Percentiles rank a stretch among this genome's conserved stretches.
Conservation (phyloP, 2,797 vertebrate species). For the Peromyscus eremicus region DNA sequence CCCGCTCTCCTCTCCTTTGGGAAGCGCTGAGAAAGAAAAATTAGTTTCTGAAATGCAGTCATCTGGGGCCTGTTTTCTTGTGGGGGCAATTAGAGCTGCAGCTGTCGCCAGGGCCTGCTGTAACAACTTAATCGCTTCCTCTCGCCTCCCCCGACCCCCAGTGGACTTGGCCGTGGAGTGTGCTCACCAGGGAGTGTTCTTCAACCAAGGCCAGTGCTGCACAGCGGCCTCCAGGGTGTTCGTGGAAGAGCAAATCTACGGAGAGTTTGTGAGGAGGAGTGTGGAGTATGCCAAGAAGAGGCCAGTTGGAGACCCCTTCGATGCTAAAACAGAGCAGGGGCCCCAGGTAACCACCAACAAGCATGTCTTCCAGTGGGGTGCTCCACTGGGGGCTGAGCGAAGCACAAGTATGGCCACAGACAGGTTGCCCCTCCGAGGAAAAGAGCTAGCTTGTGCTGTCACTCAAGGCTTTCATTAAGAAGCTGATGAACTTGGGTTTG, state of each 20-base stretch:
- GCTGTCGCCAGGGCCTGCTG: constrained; percentile 34
- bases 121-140: constrained; percentile 68
- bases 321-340: constrained; percentile 94
- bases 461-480: not conserved
- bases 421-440: not conserved
- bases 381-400: not conserved
- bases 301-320: constrained; percentile 94
- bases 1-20: not conserved
- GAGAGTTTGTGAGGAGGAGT: constrained; percentile 95
- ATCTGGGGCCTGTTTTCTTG: constrained; percentile 49
- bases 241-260: constrained; percentile 94
- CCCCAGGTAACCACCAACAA: constrained; percentile 91
- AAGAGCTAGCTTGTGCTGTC: not conserved
- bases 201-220: constrained; percentile 98
- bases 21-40: constrained; percentile 2
- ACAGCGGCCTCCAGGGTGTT: constrained; percentile 95
- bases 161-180: constrained; percentile 97
- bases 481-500: fast-evolving
- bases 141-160: constrained; percentile 76
- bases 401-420: not conserved
- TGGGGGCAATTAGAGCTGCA: constrained; percentile 42
- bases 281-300: constrained; percentile 93
- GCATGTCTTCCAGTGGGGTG: fast-evolving
- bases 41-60: constrained; percentile 25
- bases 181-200: constrained; percentile 96